phyloP scores from a whole-genome alignment of 2,888 invertebrate species.

The Cylindroiulus punctatus region DNA sequence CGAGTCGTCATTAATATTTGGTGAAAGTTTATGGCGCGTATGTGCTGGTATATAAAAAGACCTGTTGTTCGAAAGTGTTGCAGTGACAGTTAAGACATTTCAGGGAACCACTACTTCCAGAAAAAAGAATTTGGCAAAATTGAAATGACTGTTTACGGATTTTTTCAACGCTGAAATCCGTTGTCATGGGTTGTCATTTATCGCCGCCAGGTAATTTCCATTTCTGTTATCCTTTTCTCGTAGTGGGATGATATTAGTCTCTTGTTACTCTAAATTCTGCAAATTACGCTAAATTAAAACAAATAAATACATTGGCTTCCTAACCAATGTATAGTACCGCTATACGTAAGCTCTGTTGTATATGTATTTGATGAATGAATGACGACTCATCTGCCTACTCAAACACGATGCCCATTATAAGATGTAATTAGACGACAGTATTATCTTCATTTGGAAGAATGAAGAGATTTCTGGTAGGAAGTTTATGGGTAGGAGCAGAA shows the following conservation, averaged over 20 bases:
- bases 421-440: too few species aligned
- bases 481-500: too few species aligned
- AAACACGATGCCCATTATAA: too few species aligned
- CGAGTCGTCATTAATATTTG: neutral
- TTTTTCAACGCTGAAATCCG: slow-evolving; percentile 16
- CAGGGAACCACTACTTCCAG: neutral
- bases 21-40: slow-evolving; percentile 21
- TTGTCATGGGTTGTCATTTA: slow-evolving; percentile 25
- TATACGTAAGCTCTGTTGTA: too few species aligned
- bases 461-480: too few species aligned
- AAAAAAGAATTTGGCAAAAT: neutral
- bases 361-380: too few species aligned
- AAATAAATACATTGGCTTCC: too few species aligned
- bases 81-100: neutral
- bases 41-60: slow-evolving; percentile 19
- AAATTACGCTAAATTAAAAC: too few species aligned
- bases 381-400: too few species aligned
- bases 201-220: slow-evolving; percentile 7
- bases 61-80: neutral
- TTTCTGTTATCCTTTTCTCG: neutral
- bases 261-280: neutral
- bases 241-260: neutral
- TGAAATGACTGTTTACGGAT: neutral
- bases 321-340: too few species aligned
- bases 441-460: too few species aligned